Evolutionary conservation across 2,797 vertebrate genomes (phyloP), one percentile per base, ranked within the genome.

Genomic region (Neopelma chrysocephalum): DNA sequence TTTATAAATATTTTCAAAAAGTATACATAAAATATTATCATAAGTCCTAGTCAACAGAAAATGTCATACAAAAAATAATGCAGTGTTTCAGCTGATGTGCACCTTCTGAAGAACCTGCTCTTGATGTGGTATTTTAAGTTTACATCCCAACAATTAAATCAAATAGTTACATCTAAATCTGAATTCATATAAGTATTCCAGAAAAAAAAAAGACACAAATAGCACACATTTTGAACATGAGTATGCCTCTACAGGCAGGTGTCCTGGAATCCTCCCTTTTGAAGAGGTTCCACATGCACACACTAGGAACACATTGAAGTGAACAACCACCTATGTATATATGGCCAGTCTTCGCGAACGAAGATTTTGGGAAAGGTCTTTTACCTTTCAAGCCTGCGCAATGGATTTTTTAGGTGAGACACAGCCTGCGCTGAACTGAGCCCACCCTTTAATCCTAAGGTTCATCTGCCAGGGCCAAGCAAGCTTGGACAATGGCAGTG

Each of bases 261-360:
- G 6, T 73, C 17, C 29, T 27, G 7, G 11, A 58, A 81, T 45
- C 16, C 14, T 36, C 20, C 26, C 19, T 85, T 88, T n/a, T 56
- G 51, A 78, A 89, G 76, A 8, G 15, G 31, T 5, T 75, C 76
- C 23, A 14, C 5, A 9, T 54, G 40, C 32, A 70, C 20, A 31
- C 27, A 47, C 23, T 5, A 77, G 5, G 25, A 73, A 61, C 19
- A 48, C 17, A 26, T n/a, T 10, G 8, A 42, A 82, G 31, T 34
- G 15, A 68, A 32, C 0, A 4, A 53, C 5, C 43, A 5, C 31
- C 12, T 56, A 14, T 22, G n/a, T n/a, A n/a, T n/a, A n/a, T n/a
- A n/a, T n/a, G n/a, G n/a, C n/a, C n/a, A n/a, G n/a, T n/a, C n/a
- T n/a, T n/a, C n/a, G n/a, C n/a, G n/a, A n/a, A n/a, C n/a, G n/a